A percentile compares a stretch with the other conserved stretches of the same genome.
These are phyloP conservation scores for Ctenoplectra terminalis DNA, from an alignment of 1,140 invertebrate genomes.

Conservation along the genomic window DNA sequence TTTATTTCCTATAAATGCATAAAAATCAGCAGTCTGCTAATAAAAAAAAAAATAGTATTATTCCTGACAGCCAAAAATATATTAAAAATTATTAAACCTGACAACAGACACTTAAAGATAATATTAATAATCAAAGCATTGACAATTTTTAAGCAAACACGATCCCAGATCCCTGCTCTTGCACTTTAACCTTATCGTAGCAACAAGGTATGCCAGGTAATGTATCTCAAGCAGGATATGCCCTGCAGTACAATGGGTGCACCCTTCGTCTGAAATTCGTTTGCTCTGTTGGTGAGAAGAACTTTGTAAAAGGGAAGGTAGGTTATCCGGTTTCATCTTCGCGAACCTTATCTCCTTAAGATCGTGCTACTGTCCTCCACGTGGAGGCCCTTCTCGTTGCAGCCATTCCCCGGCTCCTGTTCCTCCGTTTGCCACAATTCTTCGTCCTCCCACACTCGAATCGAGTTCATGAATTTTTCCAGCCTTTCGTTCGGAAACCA, in stretches of 20 bases:
- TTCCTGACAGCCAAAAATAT: too few relatives aligned
- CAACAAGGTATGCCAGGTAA: slow-evolving; percentile 7
- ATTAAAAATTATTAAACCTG: too few relatives aligned
- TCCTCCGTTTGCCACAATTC: slow-evolving; percentile 29
- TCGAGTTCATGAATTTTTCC: slow-evolving; percentile 1
- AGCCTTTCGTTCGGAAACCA: too few relatives aligned
- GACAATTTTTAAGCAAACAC: not conserved
- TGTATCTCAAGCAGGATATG: slow-evolving; percentile 50
- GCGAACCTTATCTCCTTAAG: slow-evolving; percentile 53
- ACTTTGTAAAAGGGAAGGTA: slow-evolving; percentile 41
- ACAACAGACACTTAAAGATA: too few relatives aligned
- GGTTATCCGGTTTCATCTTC: slow-evolving; percentile 63
- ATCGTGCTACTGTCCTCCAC: slow-evolving; percentile 54
- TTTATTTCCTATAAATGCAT: too few relatives aligned
- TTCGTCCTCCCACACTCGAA: slow-evolving; percentile 28
- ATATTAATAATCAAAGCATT: too few relatives aligned
- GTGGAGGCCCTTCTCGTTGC: slow-evolving; percentile 14
- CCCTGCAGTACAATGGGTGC: slow-evolving; percentile 41
- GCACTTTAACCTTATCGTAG: slow-evolving; percentile 35
- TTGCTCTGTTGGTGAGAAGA: slow-evolving; percentile 36
- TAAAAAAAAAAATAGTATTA: too few relatives aligned
- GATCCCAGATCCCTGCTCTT: not conserved
- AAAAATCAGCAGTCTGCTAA: too few relatives aligned
- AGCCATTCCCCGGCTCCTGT: not conserved
- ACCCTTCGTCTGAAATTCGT: slow-evolving; percentile 49